Evolutionary conservation across 2,888 invertebrate genomes (phyloP).

Genomic region (Hesperia comma): DNA sequence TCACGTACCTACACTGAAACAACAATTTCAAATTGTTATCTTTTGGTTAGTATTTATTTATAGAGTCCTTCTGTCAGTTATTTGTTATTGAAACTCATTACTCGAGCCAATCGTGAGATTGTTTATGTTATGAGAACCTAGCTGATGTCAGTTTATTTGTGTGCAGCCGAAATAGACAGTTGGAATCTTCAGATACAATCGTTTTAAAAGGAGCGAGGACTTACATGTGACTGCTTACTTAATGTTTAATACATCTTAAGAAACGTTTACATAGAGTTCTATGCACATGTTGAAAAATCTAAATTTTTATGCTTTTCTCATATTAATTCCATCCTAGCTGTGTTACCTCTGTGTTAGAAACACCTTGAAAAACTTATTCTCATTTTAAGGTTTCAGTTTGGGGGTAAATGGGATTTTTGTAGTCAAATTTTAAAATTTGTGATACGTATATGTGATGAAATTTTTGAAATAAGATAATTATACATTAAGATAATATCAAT

Average conservation of each 20-base stretch:
- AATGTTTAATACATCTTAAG: not conserved
- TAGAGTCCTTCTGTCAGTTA: constrained; percentile 24
- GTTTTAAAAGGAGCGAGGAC: not conserved
- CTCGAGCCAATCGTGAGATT: constrained; percentile 10
- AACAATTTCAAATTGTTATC: constrained; percentile 25
- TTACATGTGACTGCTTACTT: not conserved
- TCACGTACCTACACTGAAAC: constrained; percentile 16
- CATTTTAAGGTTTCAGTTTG: too few relatives aligned
- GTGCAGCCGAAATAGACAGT: constrained; percentile 4
- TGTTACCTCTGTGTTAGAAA: too few relatives aligned
- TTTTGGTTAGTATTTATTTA: constrained; percentile 28
- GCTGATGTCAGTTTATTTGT: constrained; percentile 25
- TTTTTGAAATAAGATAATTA: too few relatives aligned
- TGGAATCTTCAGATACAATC: constrained; percentile 2
- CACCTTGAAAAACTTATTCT: too few relatives aligned
- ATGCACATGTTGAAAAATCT: too few relatives aligned
- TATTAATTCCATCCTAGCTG: too few relatives aligned
- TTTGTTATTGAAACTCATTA: constrained; percentile 18
- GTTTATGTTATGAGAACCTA: constrained; percentile 9
- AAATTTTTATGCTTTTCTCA: too few relatives aligned
- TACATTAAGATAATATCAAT: too few relatives aligned
- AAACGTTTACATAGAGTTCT: too few relatives aligned
- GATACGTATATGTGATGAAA: too few relatives aligned
- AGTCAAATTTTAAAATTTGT: too few relatives aligned
- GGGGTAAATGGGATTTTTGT: too few relatives aligned